A percentile compares a stretch with the other conserved stretches of the same genome.
Evolutionary conservation across 2,113 vertebrate species (phyloP).

Genomic region (Odocoileus hemionus): DNA sequence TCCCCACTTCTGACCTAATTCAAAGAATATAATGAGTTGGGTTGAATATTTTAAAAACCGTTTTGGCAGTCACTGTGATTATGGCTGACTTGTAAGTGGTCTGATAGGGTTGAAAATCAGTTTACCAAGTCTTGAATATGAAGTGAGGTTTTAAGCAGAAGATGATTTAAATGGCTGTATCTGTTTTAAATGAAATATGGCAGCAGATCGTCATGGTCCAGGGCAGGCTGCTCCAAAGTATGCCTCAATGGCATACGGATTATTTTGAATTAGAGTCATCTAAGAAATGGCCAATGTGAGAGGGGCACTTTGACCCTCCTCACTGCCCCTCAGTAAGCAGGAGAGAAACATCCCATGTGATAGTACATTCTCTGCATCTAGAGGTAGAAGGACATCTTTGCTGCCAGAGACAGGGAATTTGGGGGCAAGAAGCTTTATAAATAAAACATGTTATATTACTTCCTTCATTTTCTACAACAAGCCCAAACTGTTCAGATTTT

Average conservation of each 20-base stretch:
- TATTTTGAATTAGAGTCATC: neutral
- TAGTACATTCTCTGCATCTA: neutral
- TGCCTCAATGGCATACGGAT: neutral
- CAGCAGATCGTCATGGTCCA: too few species aligned
- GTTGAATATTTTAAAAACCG: neutral
- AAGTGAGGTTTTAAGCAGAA: conserved; percentile 21
- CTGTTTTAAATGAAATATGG: neutral
- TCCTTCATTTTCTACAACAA: neutral
- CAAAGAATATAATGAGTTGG: neutral
- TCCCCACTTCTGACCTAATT: neutral
- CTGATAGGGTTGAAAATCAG: neutral
- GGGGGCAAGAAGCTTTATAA: neutral
- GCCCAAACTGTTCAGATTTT: neutral
- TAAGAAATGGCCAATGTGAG: neutral
- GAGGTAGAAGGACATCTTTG: neutral
- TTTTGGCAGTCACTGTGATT: neutral
- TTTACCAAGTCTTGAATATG: neutral
- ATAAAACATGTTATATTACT: neutral
- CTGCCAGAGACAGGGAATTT: neutral
- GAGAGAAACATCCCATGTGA: neutral
- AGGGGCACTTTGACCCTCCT: neutral
- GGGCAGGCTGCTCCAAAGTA: neutral
- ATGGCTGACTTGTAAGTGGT: neutral
- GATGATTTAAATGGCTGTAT: neutral
- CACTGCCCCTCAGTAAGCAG: neutral